phyloP scores from a whole-genome alignment of 2,888 invertebrate species.

The Sacculina carcini region DNA sequence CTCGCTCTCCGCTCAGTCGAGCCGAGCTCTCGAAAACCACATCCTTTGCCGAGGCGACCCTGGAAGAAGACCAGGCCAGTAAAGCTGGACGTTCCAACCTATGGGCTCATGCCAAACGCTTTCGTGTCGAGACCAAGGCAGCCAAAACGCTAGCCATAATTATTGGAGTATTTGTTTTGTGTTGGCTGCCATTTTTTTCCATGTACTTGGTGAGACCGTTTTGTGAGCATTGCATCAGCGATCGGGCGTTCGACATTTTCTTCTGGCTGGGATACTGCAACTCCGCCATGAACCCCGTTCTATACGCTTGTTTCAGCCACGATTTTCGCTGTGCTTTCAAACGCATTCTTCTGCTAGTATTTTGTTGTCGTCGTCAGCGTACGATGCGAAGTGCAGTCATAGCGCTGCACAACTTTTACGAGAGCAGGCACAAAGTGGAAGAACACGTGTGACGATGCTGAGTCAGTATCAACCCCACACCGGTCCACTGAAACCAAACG shows the following conservation, averaged over 20 bases:
- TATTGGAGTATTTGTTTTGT: slow-evolving; percentile 83
- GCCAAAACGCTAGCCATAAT: slow-evolving; percentile 90
- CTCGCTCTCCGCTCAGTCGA: no score
- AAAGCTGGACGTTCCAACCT: slow-evolving; percentile 40
- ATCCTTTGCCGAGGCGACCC: no score
- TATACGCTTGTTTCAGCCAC: slow-evolving; percentile 78
- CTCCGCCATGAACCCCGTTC: slow-evolving; percentile 79
- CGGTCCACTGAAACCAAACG: no score
- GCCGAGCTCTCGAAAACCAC: no score
- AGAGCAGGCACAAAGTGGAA: no score
- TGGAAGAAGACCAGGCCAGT: slow-evolving; percentile 7
- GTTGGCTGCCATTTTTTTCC: slow-evolving; percentile 92
- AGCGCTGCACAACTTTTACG: no score
- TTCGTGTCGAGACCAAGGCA: slow-evolving; percentile 85
- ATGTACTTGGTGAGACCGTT: slow-evolving; percentile 74
- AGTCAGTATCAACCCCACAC: no score
- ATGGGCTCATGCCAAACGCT: slow-evolving; percentile 61
- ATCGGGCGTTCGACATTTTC: slow-evolving; percentile 59
- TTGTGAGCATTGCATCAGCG: slow-evolving; percentile 56
- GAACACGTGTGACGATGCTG: no score
- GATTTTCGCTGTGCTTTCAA: slow-evolving; percentile 87
- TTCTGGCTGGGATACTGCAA: slow-evolving; percentile 97
- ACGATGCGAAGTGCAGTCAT: no score
- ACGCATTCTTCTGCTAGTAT: no score
- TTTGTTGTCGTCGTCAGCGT: no score